These are phyloP conservation scores for Operophtera brumata DNA, from an alignment of 2,888 invertebrate genomes.

Conservation along the genomic window DNA sequence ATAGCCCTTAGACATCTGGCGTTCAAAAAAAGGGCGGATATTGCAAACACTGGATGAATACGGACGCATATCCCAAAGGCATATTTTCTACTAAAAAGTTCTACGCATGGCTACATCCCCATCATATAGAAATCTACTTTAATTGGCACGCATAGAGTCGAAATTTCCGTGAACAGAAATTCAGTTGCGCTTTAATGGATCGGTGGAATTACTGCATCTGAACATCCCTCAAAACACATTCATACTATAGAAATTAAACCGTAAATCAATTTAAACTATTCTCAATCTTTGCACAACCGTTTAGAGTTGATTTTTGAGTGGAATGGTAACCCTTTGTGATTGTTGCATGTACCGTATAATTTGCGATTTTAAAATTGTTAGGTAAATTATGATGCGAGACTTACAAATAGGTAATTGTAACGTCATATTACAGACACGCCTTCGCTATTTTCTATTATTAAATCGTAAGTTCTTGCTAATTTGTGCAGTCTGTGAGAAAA, in stretches of 20 bases:
- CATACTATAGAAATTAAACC: slow-evolving; percentile 40
- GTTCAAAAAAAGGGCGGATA: slow-evolving; percentile 77
- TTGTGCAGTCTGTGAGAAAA: no score
- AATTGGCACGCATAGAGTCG: slow-evolving; percentile 21
- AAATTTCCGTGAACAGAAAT: slow-evolving; percentile 31
- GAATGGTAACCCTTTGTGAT: slow-evolving; percentile 64
- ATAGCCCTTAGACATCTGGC: slow-evolving; percentile 69
- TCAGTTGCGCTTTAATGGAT: slow-evolving; percentile 37
- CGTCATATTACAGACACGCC: slow-evolving; percentile 42
- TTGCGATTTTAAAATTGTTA: slow-evolving; percentile 77
- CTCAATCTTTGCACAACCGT: slow-evolving; percentile 27
- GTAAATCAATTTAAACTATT: slow-evolving; percentile 17
- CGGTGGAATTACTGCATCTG: slow-evolving; percentile 62
- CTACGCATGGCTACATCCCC: slow-evolving; percentile 20
- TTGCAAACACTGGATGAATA: slow-evolving; percentile 72
- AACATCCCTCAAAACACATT: slow-evolving; percentile 77
- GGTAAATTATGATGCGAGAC: slow-evolving; percentile 57
- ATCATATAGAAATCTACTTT: slow-evolving; percentile 34
- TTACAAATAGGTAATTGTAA: slow-evolving; percentile 37
- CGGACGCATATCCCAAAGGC: slow-evolving; percentile 69
- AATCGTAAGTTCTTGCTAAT: slow-evolving; percentile 16
- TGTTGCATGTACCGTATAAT: slow-evolving; percentile 72
- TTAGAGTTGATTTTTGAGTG: slow-evolving; percentile 40
- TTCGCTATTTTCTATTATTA: slow-evolving; percentile 37
- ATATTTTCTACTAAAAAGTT: slow-evolving; percentile 31